A percentile compares a stretch with the other conserved stretches of the same genome.
Conservation (phyloP, 2,888 invertebrate species). For the Cybosia mesomella region DNA sequence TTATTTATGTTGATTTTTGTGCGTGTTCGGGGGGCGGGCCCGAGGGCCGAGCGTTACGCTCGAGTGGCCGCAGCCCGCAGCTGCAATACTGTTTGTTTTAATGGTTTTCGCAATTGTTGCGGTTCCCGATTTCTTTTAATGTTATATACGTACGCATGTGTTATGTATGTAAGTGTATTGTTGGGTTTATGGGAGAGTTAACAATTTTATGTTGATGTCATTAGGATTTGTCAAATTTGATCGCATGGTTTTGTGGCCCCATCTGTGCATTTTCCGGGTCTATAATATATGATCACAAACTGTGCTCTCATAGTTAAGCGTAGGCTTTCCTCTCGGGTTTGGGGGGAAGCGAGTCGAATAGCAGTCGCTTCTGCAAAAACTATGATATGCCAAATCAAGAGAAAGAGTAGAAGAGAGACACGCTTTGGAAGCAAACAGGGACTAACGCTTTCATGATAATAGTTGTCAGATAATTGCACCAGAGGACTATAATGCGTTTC, state of each 20-base stretch:
- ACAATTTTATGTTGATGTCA: slow-evolving; percentile 57
- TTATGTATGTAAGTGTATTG: slow-evolving; percentile 57
- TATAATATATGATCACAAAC: background rate
- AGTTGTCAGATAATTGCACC: too few relatives aligned
- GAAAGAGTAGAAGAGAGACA: too few relatives aligned
- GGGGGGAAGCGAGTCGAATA: too few relatives aligned
- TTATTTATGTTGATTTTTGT: slow-evolving; percentile 87
- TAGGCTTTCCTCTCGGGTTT: too few relatives aligned
- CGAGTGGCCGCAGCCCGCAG: slow-evolving; percentile 78
- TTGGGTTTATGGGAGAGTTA: slow-evolving; percentile 72
- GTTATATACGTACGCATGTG: slow-evolving; percentile 70
- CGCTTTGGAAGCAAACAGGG: too few relatives aligned
- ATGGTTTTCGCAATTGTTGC: slow-evolving; percentile 79
- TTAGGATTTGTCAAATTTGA: slow-evolving; percentile 43
- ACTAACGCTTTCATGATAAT: too few relatives aligned
- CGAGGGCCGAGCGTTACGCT: slow-evolving; percentile 77
- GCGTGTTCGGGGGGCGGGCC: slow-evolving; percentile 80
- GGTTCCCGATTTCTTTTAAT: slow-evolving; percentile 68
- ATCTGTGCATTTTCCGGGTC: slow-evolving; percentile 2
- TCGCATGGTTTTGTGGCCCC: slow-evolving; percentile 13
- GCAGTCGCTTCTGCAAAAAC: too few relatives aligned
- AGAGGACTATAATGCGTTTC: too few relatives aligned
- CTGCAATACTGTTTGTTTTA: slow-evolving; percentile 83
- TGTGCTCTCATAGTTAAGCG: background rate
- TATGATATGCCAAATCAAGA: too few relatives aligned